These are phyloP conservation scores for Drosophila biarmipes DNA, from an alignment of 1,140 invertebrate genomes.

Conservation along the genomic window DNA sequence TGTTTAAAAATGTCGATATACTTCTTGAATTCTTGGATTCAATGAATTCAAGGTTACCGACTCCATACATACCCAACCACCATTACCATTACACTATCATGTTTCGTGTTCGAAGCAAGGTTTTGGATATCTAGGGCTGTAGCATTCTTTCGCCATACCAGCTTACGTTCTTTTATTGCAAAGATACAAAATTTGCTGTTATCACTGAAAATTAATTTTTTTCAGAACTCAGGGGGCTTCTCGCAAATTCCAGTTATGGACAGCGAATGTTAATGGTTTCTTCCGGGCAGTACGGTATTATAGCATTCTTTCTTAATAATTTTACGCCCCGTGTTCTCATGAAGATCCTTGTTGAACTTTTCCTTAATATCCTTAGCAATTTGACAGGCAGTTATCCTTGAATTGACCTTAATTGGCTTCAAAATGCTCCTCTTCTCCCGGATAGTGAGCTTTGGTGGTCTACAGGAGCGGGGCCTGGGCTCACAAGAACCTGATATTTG, in stretches of 20 bases:
- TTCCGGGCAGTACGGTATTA: background rate
- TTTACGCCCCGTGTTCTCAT: too few species aligned
- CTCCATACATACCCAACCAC: too few species aligned
- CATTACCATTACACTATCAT: too few species aligned
- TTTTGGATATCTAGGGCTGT: slow-evolving; percentile 21
- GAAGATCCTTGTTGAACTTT: background rate
- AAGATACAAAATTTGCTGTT: slow-evolving; percentile 30
- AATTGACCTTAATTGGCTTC: slow-evolving; percentile 1
- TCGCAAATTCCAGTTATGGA: too few species aligned
- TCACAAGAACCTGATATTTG: too few species aligned
- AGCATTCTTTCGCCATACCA: too few species aligned
- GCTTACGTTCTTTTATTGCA: slow-evolving; percentile 17
- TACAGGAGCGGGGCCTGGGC: slow-evolving; percentile 38
- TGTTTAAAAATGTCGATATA: too few species aligned
- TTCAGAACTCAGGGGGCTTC: slow-evolving; percentile 6
- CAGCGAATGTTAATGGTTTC: too few species aligned
- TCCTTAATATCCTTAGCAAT: slow-evolving; percentile 11
- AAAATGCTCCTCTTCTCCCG: slow-evolving; percentile 14
- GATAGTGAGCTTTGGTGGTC: slow-evolving; percentile 6
- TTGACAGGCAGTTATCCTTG: slow-evolving; percentile 1
- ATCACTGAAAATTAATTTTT: slow-evolving; percentile 9
- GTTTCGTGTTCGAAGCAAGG: slow-evolving; percentile 5
- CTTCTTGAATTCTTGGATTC: too few species aligned
- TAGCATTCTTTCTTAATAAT: background rate
- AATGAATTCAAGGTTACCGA: too few species aligned